phyloP scores from a whole-genome alignment of 2,797 vertebrate genomes.

The Gallinago stenura region DNA sequence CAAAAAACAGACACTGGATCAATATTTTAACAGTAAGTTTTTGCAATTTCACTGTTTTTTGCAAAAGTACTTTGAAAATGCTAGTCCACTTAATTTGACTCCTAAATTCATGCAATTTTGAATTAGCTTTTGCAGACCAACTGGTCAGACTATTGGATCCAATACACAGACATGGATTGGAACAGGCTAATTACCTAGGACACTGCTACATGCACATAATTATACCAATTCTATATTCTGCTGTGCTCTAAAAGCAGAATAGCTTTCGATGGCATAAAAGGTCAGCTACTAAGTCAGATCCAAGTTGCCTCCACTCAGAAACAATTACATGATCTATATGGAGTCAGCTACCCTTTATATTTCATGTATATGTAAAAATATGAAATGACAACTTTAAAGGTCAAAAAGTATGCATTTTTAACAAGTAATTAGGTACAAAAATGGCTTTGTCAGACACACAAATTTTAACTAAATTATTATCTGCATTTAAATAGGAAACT shows the following conservation, averaged over 20 bases:
- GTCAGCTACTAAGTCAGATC: not conserved
- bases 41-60: not conserved
- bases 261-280: not conserved
- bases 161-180: not conserved
- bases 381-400: not conserved
- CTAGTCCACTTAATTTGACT: not conserved
- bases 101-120: not conserved
- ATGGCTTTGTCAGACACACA: not conserved
- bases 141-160: not conserved
- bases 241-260: not conserved
- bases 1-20: not conserved
- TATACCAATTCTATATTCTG: not conserved
- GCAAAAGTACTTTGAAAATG: not conserved
- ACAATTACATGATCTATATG: rapidly evolving
- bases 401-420: not conserved
- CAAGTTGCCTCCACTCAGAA: not conserved
- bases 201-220: not conserved
- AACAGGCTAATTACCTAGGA: not conserved
- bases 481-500: not conserved
- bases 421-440: not conserved
- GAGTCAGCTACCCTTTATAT: too few species aligned
- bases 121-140: not conserved
- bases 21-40: not conserved
- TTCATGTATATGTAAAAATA: not conserved
- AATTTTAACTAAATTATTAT: not conserved